These are phyloP conservation scores for Cheumatopsyche charites DNA, from an alignment of 1,140 invertebrate species.

Conservation along the genomic window DNA sequence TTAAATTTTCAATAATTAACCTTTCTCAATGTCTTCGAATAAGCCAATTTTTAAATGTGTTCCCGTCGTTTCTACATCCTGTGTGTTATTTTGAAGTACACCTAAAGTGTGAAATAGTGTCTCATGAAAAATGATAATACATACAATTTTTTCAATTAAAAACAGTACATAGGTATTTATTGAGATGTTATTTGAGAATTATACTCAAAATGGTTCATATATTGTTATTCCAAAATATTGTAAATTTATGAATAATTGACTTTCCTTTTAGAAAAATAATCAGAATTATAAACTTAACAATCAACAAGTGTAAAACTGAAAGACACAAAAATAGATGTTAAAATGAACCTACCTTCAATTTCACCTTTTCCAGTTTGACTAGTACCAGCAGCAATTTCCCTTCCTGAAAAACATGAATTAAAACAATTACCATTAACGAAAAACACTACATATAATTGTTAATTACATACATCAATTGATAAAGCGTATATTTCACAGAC, in stretches of 20 bases:
- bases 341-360: slow-evolving; percentile 45
- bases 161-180: no score
- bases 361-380: slow-evolving; percentile 46
- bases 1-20: neutral
- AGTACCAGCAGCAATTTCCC: slow-evolving; percentile 39
- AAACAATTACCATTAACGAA: no score
- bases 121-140: no score
- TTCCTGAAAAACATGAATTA: slow-evolving; percentile 32
- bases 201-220: no score
- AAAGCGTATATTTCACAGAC: neutral
- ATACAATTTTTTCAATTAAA: no score
- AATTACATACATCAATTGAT: neutral
- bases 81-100: slow-evolving; percentile 10
- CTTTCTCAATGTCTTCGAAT: neutral
- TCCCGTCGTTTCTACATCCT: neutral
- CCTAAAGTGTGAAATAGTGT: slow-evolving; percentile 18
- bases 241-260: no score
- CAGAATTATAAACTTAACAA: no score
- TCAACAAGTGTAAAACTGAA: no score
- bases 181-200: no score
- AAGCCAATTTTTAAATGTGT: slow-evolving; percentile 12
- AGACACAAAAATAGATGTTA: neutral
- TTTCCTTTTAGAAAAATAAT: no score
- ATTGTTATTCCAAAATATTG: no score
- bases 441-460: no score